Base-by-base conservation (phyloP, 2,113 vertebrate species). In the Ciconia stormi region DNA sequence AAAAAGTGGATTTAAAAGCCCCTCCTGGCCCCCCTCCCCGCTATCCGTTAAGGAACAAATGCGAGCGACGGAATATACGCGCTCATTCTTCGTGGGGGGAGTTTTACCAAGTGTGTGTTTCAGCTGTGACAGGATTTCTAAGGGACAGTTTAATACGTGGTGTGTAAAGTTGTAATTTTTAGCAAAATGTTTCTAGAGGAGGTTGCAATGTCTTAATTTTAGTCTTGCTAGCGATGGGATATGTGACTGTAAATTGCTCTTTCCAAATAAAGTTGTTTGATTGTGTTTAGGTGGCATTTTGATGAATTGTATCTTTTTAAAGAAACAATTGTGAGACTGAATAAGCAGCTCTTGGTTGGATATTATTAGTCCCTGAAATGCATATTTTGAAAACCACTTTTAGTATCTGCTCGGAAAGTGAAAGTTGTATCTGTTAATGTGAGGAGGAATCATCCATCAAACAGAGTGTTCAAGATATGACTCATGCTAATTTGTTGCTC, bases 401-500 rank as follows among this genome's bases (percentile, higher is more conserved):
- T 89, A 94, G 82, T 87, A 91, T 94, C 88, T 97, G 96, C 96
- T 91, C 7, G 53, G 96, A 96, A 98, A 98, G 97, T 67, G 96
- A 98, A 98, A 97, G 96, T 97, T 96, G 84, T 95, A 77, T 91
- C 93, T 98, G 93, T 97, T 98, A 97, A 96, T 93, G 96, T 91
- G 97, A 95, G 97, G 97, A 98, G 97, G 97, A 96, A 94, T 98
- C 96, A 97, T 98, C 97, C 97, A 96, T 96, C 97, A 96, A 95
- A 97, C 95, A 63, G 94, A 95, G 97, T 63, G 92, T 96, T 97
- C 95, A 95, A 98, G 98, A 98, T 98, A 97, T 98, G 98, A 98
- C 97, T 98, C 98, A 98, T 97, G 98, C 96, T 98, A 98, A 98
- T 98, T 98, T 98, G 98, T 95, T 96, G 90, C 93, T 97, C 96